Conservation (phyloP, 2,113 vertebrate species). For the Mirounga angustirostris region DNA sequence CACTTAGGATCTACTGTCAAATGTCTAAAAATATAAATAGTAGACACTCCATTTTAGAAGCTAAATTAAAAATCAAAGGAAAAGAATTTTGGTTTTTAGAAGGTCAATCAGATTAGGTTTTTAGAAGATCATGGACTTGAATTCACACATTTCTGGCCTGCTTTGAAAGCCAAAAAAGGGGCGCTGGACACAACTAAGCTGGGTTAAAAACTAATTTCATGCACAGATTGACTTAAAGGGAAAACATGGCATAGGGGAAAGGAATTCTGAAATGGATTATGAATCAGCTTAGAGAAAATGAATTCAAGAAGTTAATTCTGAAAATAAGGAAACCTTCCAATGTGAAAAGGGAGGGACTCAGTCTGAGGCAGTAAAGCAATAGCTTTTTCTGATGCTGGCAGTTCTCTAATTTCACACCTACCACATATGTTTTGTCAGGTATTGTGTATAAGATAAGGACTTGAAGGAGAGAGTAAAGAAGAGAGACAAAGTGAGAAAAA, state of each 20-base stretch:
- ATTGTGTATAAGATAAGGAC: neutral
- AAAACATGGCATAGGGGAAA: constrained; percentile 81
- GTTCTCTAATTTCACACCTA: neutral
- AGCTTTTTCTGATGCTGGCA: neutral
- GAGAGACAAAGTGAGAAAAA: neutral
- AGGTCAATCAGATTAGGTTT: neutral
- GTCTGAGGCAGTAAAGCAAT: neutral
- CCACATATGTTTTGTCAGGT: neutral
- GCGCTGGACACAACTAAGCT: constrained; percentile 70
- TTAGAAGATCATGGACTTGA: constrained; percentile 11
- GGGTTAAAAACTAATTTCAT: constrained; percentile 76
- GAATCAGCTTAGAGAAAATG: constrained; percentile 77
- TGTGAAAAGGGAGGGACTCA: neutral
- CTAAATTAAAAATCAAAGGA: constrained; percentile 49
- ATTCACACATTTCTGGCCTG: constrained; percentile 43
- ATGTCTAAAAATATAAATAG: constrained; percentile 25
- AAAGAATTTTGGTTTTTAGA: neutral
- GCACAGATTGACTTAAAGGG: constrained; percentile 82
- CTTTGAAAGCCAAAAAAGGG: constrained; percentile 58
- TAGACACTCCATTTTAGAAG: neutral
- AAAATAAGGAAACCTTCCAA: constrained; percentile 24
- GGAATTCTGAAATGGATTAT: constrained; percentile 75
- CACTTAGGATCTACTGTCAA: constrained; percentile 40
- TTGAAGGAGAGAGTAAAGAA: neutral
- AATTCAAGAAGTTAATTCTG: constrained; percentile 41